These are phyloP conservation scores for Papilio gigon DNA, from an alignment of 2,888 invertebrate species.

Conservation along the genomic window DNA sequence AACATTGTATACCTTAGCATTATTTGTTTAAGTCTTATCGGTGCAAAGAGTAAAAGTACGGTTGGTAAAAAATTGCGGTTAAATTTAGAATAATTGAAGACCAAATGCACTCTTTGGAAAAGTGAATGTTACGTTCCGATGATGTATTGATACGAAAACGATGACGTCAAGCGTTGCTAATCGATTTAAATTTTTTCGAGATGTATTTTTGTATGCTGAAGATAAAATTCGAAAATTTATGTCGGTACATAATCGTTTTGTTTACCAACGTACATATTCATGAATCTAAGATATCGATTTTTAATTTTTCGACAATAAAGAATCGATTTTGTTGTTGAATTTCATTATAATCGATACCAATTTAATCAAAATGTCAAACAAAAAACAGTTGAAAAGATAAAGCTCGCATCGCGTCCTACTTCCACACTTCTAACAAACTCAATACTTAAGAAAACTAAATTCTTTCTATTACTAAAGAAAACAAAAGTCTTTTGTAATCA, in stretches of 20 bases:
- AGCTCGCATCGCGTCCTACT: not conserved
- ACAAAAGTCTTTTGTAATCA: not conserved
- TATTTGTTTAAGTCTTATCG: not conserved
- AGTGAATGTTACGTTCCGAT: constrained; percentile 23
- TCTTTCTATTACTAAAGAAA: not conserved
- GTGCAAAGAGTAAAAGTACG: not conserved
- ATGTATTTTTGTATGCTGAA: constrained; percentile 6
- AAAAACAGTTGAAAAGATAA: not conserved
- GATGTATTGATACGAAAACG: constrained; percentile 20
- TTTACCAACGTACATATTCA: not conserved
- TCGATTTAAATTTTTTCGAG: constrained; percentile 10
- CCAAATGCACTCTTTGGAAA: not conserved
- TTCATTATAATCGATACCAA: not conserved
- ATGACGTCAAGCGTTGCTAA: constrained; percentile 13
- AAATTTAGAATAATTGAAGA: constrained; percentile 3
- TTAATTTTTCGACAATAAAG: constrained; percentile 5
- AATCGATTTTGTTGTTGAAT: not conserved
- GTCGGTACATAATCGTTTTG: constrained; percentile 1
- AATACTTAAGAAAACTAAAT: not conserved
- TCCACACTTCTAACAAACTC: not conserved
- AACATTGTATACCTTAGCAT: not conserved
- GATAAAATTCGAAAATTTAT: constrained; percentile 8
- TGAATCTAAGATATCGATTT: constrained; percentile 5
- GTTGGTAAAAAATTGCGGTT: not conserved
- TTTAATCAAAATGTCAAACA: not conserved